Evolutionary conservation across 2,797 vertebrate genomes (phyloP), one percentile per base, ranked within the genome.

Genomic region (Helostoma temminkii): DNA sequence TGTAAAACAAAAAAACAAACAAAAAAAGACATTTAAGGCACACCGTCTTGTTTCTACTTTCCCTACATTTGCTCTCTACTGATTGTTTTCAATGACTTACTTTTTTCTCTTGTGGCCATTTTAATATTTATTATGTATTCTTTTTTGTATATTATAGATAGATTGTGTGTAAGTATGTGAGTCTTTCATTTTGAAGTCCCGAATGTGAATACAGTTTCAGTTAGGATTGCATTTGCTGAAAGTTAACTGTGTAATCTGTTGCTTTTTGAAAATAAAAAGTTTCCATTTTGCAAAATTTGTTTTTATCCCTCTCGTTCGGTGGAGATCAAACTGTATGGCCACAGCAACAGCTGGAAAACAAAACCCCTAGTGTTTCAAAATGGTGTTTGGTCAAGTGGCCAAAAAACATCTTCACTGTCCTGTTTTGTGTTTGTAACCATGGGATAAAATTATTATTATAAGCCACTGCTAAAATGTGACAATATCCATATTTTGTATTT

Each of bases 221-320:
- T 97, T 98, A 97, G 96, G 98, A 97, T 96, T 98, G 96, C 96
- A 98, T 98, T 98, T 98, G 97, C 97, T 97, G 97, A 98, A 98
- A 97, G 96, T 98, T 96, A 96, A 94, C 94, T 94, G 97, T 98
- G 97, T 99, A 97, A 97, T 96, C 95, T 99, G 96, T 98, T 95
- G 94, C 94, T 95, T 98, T 95, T 97, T 96, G 95, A 95, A 95
- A 98, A 97, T 97, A 98, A 97, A 96, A 97, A 96, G 96, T 97
- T 97, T 96, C 95, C 94, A 96, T 96, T 97, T 98, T 95, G 92
- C 90, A 94, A 93, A 84, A 82, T 78, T 88, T 66, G 61, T 50
- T 91, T 68, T 26, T 36, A 81, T 88, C 76, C 74, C 78, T 84
- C 58, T 90, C 66, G 83, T 78, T 89, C 74, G 82, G 59, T 53